A percentile compares a stretch with the other conserved stretches of the same genome.
Evolutionary conservation across 1,140 invertebrate genomes (phyloP).

Genomic region (Lepidotrigona ventralis): DNA sequence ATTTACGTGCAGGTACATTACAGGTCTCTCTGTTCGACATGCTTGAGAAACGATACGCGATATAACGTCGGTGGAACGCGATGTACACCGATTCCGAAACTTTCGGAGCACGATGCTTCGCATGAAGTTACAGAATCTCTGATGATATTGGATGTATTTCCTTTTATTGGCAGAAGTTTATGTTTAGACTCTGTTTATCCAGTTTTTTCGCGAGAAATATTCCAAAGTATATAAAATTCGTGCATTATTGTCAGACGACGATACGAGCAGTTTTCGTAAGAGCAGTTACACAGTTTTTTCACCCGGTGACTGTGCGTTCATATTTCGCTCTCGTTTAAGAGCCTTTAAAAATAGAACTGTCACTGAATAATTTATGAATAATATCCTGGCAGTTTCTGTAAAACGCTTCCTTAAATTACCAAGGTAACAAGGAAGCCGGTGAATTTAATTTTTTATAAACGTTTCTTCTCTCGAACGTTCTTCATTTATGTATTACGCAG

Average conservation of each 20-base stretch:
- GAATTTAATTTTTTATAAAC: not conserved
- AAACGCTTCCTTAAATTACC: not conserved
- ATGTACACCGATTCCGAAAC: not conserved
- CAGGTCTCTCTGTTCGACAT: not conserved
- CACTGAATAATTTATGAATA: not conserved
- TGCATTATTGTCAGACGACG: not conserved
- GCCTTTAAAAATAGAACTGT: not conserved
- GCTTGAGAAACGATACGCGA: not conserved
- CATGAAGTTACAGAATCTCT: not conserved
- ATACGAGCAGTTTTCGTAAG: not conserved
- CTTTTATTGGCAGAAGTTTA: not conserved
- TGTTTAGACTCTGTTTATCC: not conserved
- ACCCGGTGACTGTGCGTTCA: not conserved
- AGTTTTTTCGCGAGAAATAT: not conserved
- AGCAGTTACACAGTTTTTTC: not conserved
- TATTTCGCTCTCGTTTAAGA: not conserved
- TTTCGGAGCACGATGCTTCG: not conserved
- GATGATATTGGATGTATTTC: not conserved
- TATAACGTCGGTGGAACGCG: not conserved
- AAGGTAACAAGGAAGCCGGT: not conserved
- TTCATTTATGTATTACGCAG: not conserved
- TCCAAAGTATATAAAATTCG: not conserved
- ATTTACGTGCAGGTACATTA: not conserved
- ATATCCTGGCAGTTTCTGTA: not conserved
- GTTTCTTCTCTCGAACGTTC: not conserved